phyloP scores from a whole-genome alignment of 2,113 vertebrate species.

The Cepphus grylle region DNA sequence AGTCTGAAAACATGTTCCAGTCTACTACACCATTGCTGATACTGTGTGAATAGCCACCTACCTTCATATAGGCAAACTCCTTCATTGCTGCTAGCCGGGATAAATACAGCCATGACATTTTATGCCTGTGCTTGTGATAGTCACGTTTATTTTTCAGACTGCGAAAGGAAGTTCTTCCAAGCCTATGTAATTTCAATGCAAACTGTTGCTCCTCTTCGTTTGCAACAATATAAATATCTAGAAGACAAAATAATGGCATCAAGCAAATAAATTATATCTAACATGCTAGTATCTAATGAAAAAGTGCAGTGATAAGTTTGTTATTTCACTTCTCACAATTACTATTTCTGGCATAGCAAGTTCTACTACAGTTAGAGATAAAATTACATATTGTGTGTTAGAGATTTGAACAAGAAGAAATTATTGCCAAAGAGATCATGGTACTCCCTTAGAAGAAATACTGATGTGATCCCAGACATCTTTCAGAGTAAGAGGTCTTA shows the following conservation, averaged over 20 bases:
- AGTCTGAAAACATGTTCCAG: background rate
- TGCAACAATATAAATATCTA: slow-evolving; percentile 97
- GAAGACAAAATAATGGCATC: background rate
- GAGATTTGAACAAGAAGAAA: background rate
- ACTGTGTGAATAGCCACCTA: slow-evolving; percentile 1
- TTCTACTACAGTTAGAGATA: background rate
- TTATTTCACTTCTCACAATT: background rate
- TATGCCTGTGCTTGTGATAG: slow-evolving; percentile 92
- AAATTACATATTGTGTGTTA: background rate
- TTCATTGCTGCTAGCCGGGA: slow-evolving; percentile 97
- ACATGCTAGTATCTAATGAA: background rate
- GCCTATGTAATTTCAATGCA: slow-evolving; percentile 90
- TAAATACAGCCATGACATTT: slow-evolving; percentile 96
- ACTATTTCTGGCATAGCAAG: background rate
- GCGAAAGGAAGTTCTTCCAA: slow-evolving; percentile 94
- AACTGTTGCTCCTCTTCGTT: slow-evolving; percentile 84
- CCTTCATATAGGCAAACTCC: slow-evolving; percentile 99
- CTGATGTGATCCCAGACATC: background rate
- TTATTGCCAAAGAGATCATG: background rate
- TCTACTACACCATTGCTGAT: background rate
- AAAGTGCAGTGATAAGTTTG: background rate
- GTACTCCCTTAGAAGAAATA: background rate
- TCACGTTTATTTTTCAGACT: slow-evolving; percentile 96
- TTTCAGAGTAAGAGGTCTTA: background rate
- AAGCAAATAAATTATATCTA: background rate